Evolutionary conservation across 2,888 invertebrate genomes (phyloP).

Genomic region (Tipula lateralis): DNA sequence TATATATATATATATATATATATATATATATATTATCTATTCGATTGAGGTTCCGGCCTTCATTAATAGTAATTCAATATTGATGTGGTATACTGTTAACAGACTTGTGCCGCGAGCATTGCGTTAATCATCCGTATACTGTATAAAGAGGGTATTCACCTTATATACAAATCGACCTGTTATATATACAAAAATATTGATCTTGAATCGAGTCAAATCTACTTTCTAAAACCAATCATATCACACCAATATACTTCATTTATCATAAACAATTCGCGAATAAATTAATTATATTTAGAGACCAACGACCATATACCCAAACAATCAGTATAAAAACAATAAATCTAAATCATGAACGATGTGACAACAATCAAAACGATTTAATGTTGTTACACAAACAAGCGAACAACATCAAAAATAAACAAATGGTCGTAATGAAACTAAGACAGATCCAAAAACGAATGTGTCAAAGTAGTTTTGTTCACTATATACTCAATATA

Average conservation of each 20-base stretch:
- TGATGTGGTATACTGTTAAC: neutral
- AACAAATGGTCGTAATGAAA: neutral
- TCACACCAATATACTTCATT: neutral
- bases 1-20: too few species aligned
- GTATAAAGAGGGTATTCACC: neutral
- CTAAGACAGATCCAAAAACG: neutral
- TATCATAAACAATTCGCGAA: neutral
- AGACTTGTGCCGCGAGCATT: neutral
- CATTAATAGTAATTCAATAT: neutral
- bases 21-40: neutral
- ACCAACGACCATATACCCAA: neutral
- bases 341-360: slow-evolving; percentile 16
- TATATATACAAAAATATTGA: neutral
- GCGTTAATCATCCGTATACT: neutral
- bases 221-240: neutral
- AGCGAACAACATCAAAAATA: neutral
- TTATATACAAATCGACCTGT: neutral
- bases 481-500: too few species aligned
- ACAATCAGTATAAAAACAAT: neutral
- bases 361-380: slow-evolving; percentile 24
- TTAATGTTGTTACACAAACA: neutral
- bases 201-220: neutral
- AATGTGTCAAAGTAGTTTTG: neutral
- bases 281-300: neutral
- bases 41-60: neutral